A percentile compares a stretch with the other conserved stretches of the same genome.
Conservation (phyloP, 2,113 vertebrate genomes). For the Halichoerus grypus region DNA sequence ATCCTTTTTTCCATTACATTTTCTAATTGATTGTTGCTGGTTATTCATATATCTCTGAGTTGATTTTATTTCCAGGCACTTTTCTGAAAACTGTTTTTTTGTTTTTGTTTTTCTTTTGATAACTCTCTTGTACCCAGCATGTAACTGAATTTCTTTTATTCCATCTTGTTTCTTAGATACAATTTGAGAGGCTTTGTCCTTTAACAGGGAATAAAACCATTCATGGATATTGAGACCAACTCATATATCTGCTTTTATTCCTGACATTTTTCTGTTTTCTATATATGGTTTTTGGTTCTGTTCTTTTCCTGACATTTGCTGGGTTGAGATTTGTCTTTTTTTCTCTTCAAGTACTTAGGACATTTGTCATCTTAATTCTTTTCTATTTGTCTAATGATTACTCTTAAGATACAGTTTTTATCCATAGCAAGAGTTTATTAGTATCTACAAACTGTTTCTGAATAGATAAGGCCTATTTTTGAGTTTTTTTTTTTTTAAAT, state of each 20-base stretch:
- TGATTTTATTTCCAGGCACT: background rate
- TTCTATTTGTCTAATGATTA: background rate
- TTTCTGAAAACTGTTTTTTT: background rate
- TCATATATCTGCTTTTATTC: background rate
- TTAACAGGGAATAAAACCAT: background rate
- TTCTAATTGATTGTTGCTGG: background rate
- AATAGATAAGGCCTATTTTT: background rate
- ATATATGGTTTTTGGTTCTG: background rate
- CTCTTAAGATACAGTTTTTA: background rate
- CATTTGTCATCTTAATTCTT: background rate
- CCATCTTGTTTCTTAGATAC: conserved; percentile 15
- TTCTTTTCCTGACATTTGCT: background rate
- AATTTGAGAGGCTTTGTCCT: background rate
- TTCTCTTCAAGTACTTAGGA: background rate
- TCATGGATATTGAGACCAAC: background rate
- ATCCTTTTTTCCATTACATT: background rate
- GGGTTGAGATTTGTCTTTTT: background rate
- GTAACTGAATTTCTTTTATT: background rate
- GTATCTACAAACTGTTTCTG: background rate
- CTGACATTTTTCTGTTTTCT: background rate
- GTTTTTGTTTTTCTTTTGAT: background rate
- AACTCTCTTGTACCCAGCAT: background rate
- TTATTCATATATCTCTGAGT: background rate
- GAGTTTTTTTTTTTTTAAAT: background rate
- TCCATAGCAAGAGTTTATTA: background rate